These are phyloP conservation scores for Drosophila macrothrix DNA, from an alignment of 2,888 invertebrate species.

Conservation along the genomic window DNA sequence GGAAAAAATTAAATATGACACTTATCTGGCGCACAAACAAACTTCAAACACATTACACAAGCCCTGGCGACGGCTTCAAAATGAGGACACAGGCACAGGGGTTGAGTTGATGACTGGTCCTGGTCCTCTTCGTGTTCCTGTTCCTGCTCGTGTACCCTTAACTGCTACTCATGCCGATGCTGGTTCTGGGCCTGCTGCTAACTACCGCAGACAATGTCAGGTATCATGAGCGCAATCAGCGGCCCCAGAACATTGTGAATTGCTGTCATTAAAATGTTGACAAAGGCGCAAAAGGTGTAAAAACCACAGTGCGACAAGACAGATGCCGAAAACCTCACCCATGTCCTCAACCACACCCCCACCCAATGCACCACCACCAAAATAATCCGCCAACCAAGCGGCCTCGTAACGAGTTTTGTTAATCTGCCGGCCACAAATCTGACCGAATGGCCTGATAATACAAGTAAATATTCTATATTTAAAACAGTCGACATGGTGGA, in stretches of 20 bases:
- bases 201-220: conserved; percentile 64
- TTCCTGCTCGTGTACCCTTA: conserved; percentile 1
- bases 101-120: conserved; percentile 20
- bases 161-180: neutral
- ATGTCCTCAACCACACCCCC: neutral
- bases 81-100: conserved; percentile 2
- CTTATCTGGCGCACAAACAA: conserved; percentile 66
- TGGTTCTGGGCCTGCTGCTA: conserved; percentile 12
- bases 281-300: conserved; percentile 80
- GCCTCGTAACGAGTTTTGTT: conserved; percentile 65
- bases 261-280: conserved; percentile 81
- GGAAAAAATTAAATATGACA: conserved; percentile 74
- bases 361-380: neutral
- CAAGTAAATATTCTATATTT: neutral
- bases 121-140: conserved; percentile 3
- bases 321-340: conserved; percentile 18
- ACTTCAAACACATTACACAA: conserved; percentile 65
- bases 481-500: neutral
- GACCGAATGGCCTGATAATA: conserved; percentile 19
- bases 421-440: conserved; percentile 68
- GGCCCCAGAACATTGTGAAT: conserved; percentile 67
- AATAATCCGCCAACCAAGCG: conserved; percentile 7
- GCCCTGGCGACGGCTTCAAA: conserved; percentile 10
- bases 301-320: conserved; percentile 54
- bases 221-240: conserved; percentile 71